Percentiles rank a stretch among this genome's conserved stretches.
phyloP scores from a whole-genome alignment of 1,140 invertebrate genomes.

The Papilio xuthus region DNA sequence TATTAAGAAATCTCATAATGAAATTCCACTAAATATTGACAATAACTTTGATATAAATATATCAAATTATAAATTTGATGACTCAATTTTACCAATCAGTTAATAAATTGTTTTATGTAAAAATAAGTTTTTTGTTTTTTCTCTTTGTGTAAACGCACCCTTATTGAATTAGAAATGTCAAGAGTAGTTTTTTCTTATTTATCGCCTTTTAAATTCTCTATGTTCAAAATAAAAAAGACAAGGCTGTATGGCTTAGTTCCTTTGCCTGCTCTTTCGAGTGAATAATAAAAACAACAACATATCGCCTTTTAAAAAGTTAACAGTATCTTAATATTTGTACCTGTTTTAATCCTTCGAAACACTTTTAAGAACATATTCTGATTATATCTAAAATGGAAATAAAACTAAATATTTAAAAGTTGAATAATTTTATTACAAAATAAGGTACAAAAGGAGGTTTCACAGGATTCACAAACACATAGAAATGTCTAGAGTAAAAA shows the following conservation, averaged over 20 bases:
- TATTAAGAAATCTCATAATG: conserved; percentile 48
- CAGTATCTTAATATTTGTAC: not conserved
- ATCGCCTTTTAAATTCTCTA: no score
- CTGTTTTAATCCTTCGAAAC: not conserved
- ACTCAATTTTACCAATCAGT: not conserved
- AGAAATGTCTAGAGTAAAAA: conserved; percentile 43
- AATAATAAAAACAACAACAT: no score
- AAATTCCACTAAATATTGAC: not conserved
- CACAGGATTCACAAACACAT: conserved; percentile 42
- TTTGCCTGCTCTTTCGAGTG: no score
- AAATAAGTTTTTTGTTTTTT: no score
- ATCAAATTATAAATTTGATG: conserved; percentile 15
- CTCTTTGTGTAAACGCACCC: no score
- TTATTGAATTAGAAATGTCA: no score
- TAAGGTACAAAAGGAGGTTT: conserved; percentile 66
- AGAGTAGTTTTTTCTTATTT: no score
- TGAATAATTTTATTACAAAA: conserved; percentile 62
- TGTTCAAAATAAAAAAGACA: no score
- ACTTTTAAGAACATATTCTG: not conserved
- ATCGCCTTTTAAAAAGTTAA: not conserved
- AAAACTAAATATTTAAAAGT: conserved; percentile 38
- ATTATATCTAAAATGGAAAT: conserved; percentile 22
- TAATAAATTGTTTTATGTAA: not conserved
- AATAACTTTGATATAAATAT: conserved; percentile 10
- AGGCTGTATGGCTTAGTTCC: no score